Evolutionary conservation across 2,797 vertebrate genomes (phyloP).

Genomic region (Megalops cyprinoides): DNA sequence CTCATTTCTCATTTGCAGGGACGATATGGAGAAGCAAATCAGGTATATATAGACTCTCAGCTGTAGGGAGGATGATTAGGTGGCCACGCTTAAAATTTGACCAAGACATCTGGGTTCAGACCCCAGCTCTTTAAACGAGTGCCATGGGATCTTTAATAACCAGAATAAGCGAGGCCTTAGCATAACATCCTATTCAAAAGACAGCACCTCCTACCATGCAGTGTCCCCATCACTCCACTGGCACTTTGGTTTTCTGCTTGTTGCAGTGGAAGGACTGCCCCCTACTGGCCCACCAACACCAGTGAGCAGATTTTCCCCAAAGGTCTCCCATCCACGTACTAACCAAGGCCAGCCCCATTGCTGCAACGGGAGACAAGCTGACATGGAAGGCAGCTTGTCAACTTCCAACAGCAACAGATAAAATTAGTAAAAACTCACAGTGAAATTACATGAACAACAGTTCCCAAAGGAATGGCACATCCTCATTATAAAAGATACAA

Average conservation of each 20-base stretch:
- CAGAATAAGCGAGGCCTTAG: neutral
- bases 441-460: too few species aligned
- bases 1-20: neutral
- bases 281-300: neutral
- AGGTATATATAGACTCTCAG: neutral
- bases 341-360: neutral
- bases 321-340: too few species aligned
- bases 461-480: too few species aligned
- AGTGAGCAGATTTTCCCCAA: neutral
- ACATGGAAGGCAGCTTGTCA: too few species aligned
- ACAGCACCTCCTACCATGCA: neutral
- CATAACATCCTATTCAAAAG: too few species aligned
- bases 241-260: too few species aligned
- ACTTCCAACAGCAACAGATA: too few species aligned
- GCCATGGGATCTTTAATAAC: neutral
- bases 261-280: too few species aligned
- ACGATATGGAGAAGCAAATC: neutral
- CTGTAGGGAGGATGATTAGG: neutral
- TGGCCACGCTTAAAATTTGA: neutral
- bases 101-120: neutral
- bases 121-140: neutral
- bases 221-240: neutral
- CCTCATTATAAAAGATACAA: too few species aligned
- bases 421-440: too few species aligned
- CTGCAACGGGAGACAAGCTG: too few species aligned